Base-by-base conservation (phyloP, 2,888 invertebrate genomes). In the Noctua janthina region DNA sequence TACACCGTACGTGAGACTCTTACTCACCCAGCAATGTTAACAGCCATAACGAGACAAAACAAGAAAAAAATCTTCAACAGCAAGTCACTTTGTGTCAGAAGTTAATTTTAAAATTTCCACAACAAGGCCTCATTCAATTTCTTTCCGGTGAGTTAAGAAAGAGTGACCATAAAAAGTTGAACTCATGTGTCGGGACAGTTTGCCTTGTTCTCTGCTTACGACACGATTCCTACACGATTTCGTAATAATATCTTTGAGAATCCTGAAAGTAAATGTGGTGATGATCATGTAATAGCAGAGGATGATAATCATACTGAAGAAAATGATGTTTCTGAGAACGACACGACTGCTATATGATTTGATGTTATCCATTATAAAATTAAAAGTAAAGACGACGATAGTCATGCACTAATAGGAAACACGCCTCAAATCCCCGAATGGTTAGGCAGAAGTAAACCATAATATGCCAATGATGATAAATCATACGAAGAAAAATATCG, bases 141-240 rank as follows among this genome's bases (percentile, higher is more conserved):
- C 85, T 90, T 90, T 89, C 82, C 81, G 79, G 76, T 81, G 59
- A 66, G 78, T 89, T 86, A 87, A 84, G 76, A 87, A 83, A 73
- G 80, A 81, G 76, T 54, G 78, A 83, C 82, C 83, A 89, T 87
- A 89, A 89, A 90, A 84, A 85, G 72, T 82, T 35, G 29, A 76
- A 83, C 76, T 81, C 83, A 85, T 81, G 76, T 59, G 73, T 79
- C 76, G 72, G 76, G 79, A 76, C 79, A 82, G 64, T 49, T 74
- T 23, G 62, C n/a, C 29, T 29, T 62, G 43, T 76, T 89, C 46
- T 78, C 59, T 79, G 62, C 35, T 74, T 2, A 86, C 89, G 89
- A 88, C 51, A 89, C 89, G 89, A 76, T 20, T 46, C 43, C 79
- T 82, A 54, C 8, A 86, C 89, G 89, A 89, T 68, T 74, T 84